Percentiles rank a stretch among this genome's conserved stretches.
Evolutionary conservation across 2,888 invertebrate species (phyloP).

Genomic region (Acanthosepion pharaonis): DNA sequence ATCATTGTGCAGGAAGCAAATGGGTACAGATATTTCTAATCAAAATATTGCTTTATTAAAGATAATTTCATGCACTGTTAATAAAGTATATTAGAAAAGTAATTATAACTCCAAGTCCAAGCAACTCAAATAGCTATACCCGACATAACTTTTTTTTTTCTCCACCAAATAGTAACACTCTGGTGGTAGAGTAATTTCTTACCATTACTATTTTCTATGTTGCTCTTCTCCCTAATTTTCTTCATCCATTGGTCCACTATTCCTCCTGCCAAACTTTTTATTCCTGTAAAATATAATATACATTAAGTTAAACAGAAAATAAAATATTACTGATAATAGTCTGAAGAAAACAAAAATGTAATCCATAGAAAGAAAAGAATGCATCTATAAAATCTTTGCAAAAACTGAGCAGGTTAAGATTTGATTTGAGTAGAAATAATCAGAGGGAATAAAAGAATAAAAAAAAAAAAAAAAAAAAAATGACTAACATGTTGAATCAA

Average conservation of each 20-base stretch:
- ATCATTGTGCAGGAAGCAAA: too few species aligned
- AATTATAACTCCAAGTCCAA: background rate
- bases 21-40: too few species aligned
- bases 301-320: background rate
- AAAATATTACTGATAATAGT: background rate
- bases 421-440: too few species aligned
- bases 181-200: constrained; percentile 37
- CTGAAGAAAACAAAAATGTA: background rate
- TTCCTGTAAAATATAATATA: constrained; percentile 78
- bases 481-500: too few species aligned
- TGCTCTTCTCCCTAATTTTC: constrained; percentile 83
- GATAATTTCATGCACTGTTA: background rate
- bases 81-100: background rate
- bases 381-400: too few species aligned
- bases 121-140: background rate
- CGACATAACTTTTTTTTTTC: background rate
- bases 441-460: too few species aligned
- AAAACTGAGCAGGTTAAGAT: too few species aligned
- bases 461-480: too few species aligned
- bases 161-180: background rate
- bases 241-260: constrained; percentile 92
- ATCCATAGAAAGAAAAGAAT: too few species aligned
- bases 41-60: too few species aligned
- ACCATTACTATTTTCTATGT: constrained; percentile 51
- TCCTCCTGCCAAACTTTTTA: constrained; percentile 84